phyloP scores from a whole-genome alignment of 2,113 vertebrate genomes.

The Thalassarche chlororhynchos region DNA sequence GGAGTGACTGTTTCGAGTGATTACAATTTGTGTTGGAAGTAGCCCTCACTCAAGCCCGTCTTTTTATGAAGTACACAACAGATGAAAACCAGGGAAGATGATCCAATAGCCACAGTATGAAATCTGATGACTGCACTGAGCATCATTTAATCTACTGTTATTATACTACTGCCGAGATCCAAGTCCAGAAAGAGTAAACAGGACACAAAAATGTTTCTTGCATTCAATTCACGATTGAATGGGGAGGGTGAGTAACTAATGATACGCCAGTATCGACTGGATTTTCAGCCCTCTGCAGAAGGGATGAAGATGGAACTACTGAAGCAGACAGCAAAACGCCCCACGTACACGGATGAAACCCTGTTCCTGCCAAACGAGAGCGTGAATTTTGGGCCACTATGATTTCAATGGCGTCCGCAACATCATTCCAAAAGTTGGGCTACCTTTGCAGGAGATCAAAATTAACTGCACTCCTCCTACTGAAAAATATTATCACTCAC shows the following conservation, averaged over 20 bases:
- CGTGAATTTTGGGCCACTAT: accelerated
- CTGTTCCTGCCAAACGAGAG: background rate
- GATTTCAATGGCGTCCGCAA: background rate
- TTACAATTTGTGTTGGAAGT: constrained; percentile 79
- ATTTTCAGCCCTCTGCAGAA: background rate
- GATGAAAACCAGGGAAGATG: constrained; percentile 17
- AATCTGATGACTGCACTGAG: background rate
- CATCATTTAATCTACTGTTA: background rate
- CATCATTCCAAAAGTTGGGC: background rate
- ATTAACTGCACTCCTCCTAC: background rate
- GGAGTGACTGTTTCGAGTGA: constrained; percentile 74
- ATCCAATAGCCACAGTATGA: background rate
- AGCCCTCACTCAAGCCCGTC: constrained; percentile 37
- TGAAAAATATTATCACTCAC: background rate
- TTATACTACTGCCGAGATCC: background rate
- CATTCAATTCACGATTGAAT: background rate
- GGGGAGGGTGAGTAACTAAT: background rate
- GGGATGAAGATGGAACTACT: background rate
- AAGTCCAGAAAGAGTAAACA: background rate
- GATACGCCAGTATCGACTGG: accelerated
- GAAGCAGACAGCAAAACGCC: background rate
- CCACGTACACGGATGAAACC: accelerated
- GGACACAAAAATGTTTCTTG: background rate
- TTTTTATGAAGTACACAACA: constrained; percentile 11
- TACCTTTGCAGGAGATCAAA: background rate